phyloP scores from a whole-genome alignment of 1,140 invertebrate species.

The Propsilocerus akamusi region DNA sequence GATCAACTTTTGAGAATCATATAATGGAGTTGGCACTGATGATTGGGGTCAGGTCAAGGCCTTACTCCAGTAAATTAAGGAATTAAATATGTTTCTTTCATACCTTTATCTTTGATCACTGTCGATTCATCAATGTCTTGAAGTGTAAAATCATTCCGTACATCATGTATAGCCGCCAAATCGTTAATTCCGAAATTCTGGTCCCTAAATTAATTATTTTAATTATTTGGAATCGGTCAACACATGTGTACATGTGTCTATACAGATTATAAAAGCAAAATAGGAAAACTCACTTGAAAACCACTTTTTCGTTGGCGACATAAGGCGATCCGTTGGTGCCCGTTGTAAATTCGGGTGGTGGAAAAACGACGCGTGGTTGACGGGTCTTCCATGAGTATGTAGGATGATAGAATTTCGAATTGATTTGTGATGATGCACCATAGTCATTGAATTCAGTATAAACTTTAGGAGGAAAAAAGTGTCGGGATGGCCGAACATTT shows the following conservation, averaged over 20 bases:
- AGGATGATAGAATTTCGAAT: slow-evolving; percentile 9
- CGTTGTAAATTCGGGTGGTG: slow-evolving; percentile 28
- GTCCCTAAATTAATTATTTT: slow-evolving; percentile 20
- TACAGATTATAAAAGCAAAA: neutral
- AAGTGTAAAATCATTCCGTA: slow-evolving; percentile 29
- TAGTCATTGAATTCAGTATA: slow-evolving; percentile 12
- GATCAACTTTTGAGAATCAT: no score
- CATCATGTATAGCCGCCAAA: slow-evolving; percentile 27
- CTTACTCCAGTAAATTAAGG: no score
- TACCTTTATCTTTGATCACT: slow-evolving; percentile 34
- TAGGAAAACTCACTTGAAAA: slow-evolving; percentile 22
- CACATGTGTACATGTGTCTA: neutral
- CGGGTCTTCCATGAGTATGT: slow-evolving; percentile 25
- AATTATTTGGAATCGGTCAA: neutral
- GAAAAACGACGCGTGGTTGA: slow-evolving; percentile 34
- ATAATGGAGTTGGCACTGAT: no score
- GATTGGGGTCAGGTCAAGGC: no score
- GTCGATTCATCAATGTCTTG: slow-evolving; percentile 28
- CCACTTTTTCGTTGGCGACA: slow-evolving; percentile 30
- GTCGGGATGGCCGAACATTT: slow-evolving; percentile 10
- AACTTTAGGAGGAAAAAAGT: slow-evolving; percentile 17
- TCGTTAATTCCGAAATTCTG: slow-evolving; percentile 34
- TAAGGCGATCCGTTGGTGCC: slow-evolving; percentile 19
- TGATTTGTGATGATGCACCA: slow-evolving; percentile 15
- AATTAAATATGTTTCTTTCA: no score